A percentile compares a stretch with the other conserved stretches of the same genome.
These are phyloP conservation scores for Leptobrachium ailaonicum DNA, from an alignment of 2,113 vertebrate genomes.

Conservation along the genomic window DNA sequence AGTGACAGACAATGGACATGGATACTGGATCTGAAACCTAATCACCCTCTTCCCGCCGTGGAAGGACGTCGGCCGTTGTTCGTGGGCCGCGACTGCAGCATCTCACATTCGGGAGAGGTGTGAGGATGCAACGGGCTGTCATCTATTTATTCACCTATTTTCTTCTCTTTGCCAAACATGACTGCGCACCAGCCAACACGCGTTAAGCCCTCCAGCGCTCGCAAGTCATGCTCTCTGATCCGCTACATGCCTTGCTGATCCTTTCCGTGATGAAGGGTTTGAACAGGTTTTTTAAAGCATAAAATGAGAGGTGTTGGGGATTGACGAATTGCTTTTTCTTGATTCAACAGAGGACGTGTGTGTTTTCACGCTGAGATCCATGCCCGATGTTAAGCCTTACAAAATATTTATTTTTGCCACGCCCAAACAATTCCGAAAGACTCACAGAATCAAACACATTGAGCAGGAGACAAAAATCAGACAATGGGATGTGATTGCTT, in stretches of 20 bases:
- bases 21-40: conserved; percentile 2
- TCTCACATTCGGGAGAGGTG: conserved; percentile 53
- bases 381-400: conserved; percentile 6
- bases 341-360: neutral
- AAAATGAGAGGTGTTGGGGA: neutral
- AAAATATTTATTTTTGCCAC: conserved; percentile 36
- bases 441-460: neutral
- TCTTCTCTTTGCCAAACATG: conserved; percentile 62
- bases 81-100: conserved; percentile 59
- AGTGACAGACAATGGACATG: conserved; percentile 4
- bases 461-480: conserved; percentile 19
- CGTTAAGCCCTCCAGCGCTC: neutral
- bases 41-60: neutral
- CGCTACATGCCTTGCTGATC: neutral
- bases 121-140: conserved; percentile 64
- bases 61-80: conserved; percentile 54
- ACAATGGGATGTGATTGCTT: conserved; percentile 16
- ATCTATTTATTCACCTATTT: conserved; percentile 66
- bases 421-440: conserved; percentile 12
- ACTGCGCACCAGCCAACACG: conserved; percentile 63
- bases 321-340: conserved; percentile 10
- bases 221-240: conserved; percentile 5
- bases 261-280: neutral
- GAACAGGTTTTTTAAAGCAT: neutral
- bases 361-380: conserved; percentile 13